Conservation (phyloP, 1,140 invertebrate species). For the Pseudomyrmex flavicornis region DNA sequence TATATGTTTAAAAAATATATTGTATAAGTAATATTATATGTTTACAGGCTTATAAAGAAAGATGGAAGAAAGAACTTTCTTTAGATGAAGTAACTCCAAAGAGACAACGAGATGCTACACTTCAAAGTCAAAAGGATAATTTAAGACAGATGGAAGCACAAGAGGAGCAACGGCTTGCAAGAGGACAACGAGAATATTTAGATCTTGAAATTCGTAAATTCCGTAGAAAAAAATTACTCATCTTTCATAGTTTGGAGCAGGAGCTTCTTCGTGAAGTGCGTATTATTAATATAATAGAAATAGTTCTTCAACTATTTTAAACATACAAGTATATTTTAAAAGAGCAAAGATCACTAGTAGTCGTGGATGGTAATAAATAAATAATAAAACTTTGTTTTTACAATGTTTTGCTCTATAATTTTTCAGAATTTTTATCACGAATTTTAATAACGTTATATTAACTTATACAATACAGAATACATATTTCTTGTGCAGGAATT, state of each 20-base stretch:
- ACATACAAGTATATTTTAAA: too few relatives aligned
- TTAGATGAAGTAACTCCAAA: constrained; percentile 97
- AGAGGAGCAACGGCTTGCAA: constrained; percentile 94
- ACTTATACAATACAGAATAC: constrained; percentile 2
- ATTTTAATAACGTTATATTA: background rate
- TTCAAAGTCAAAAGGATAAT: constrained; percentile 97
- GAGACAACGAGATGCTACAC: constrained; percentile 94
- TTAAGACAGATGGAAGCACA: constrained; percentile 96
- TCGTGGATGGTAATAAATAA: background rate
- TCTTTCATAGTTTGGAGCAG: constrained; percentile 95
- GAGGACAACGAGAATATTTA: constrained; percentile 95
- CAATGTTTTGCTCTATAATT: background rate
- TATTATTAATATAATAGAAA: constrained; percentile 47
- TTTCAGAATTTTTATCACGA: constrained; percentile 34
- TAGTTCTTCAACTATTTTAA: constrained; percentile 8
- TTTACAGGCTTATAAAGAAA: constrained; percentile 94
- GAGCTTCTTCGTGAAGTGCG: constrained; percentile 95
- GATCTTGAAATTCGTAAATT: constrained; percentile 97
- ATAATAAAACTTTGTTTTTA: background rate
- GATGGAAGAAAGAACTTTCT: constrained; percentile 96
- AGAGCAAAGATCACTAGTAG: too few relatives aligned
- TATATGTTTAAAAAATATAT: constrained; percentile 31
- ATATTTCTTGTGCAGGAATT: constrained; percentile 90
- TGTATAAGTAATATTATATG: constrained; percentile 7
- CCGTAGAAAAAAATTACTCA: constrained; percentile 94